phyloP scores from a whole-genome alignment of 1,140 invertebrate genomes.

The Chymomyza costata region DNA sequence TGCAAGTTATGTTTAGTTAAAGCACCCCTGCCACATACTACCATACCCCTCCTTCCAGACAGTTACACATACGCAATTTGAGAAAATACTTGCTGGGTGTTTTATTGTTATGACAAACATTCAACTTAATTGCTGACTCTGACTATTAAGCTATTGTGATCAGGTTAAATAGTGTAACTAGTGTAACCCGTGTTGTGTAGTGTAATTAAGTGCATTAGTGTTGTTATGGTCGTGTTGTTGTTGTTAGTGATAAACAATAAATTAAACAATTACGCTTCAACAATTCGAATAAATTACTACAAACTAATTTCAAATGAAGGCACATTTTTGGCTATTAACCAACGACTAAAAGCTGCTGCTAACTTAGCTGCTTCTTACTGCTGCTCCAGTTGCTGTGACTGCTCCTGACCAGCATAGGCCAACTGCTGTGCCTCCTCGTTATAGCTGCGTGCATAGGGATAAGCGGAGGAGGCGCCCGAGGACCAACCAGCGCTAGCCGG shows the following conservation, averaged over 20 bases:
- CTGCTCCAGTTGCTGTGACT: slow-evolving; percentile 37
- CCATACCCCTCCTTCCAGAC: too few species aligned
- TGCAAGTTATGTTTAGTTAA: background rate
- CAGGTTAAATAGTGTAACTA: too few species aligned
- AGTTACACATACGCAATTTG: slow-evolving; percentile 3
- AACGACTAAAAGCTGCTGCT: slow-evolving; percentile 4
- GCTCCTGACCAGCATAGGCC: slow-evolving; percentile 79
- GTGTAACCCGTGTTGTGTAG: slow-evolving; percentile 4
- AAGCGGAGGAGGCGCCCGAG: slow-evolving; percentile 74
- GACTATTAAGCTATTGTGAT: slow-evolving; percentile 2
- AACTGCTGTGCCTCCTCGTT: slow-evolving; percentile 77
- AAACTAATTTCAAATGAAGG: slow-evolving; percentile 59
- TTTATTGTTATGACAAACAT: slow-evolving; percentile 44
- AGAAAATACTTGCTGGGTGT: slow-evolving; percentile 16
- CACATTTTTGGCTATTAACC: slow-evolving; percentile 45
- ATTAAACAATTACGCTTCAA: slow-evolving; percentile 59
- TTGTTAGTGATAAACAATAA: slow-evolving; percentile 51
- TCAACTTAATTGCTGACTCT: slow-evolving; percentile 45
- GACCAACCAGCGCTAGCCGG: slow-evolving; percentile 74
- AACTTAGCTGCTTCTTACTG: slow-evolving; percentile 17
- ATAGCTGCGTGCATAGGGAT: slow-evolving; percentile 78
- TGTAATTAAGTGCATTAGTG: too few species aligned
- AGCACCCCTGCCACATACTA: too few species aligned
- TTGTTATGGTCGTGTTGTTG: too few species aligned
- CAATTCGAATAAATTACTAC: slow-evolving; percentile 60